phyloP scores from a whole-genome alignment of 2,888 invertebrate species.

The Netelia fuscicornis region DNA sequence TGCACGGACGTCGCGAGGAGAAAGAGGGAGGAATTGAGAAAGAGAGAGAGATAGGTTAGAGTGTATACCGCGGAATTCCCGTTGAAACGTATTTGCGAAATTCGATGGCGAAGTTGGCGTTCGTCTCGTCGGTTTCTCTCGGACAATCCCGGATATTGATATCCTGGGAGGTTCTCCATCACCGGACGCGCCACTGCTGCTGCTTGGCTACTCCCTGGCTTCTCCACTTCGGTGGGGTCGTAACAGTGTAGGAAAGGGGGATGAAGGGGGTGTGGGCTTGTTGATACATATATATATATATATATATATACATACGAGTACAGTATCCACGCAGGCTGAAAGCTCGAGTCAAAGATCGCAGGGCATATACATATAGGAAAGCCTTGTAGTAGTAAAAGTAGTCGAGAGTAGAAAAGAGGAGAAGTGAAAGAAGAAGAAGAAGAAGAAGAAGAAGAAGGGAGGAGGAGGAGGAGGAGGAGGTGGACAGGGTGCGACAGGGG shows the following conservation, averaged over 20 bases:
- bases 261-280: slow-evolving; percentile 4
- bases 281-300: slow-evolving; percentile 31
- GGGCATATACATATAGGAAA: slow-evolving; percentile 34
- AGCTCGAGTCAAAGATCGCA: too few relatives aligned
- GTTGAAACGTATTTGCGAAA: slow-evolving; percentile 76
- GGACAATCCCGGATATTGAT: slow-evolving; percentile 80
- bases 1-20: neutral
- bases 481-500: slow-evolving; percentile 27
- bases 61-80: slow-evolving; percentile 42
- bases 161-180: slow-evolving; percentile 76
- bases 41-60: slow-evolving; percentile 18
- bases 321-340: too few relatives aligned
- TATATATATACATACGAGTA: slow-evolving; percentile 22
- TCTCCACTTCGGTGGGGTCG: slow-evolving; percentile 46
- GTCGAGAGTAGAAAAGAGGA: slow-evolving; percentile 32
- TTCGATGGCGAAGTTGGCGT: slow-evolving; percentile 77
- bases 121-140: slow-evolving; percentile 54
- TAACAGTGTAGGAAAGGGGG: neutral
- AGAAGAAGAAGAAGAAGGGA: slow-evolving; percentile 5
- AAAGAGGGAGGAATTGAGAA: slow-evolving; percentile 11
- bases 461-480: slow-evolving; percentile 13
- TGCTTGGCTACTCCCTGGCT: slow-evolving; percentile 59
- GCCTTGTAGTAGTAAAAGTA: slow-evolving; percentile 38
- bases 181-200: slow-evolving; percentile 67
- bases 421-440: slow-evolving; percentile 8